Conservation (phyloP, 2,797 vertebrate species). For the Eupleurogrammus muticus region DNA sequence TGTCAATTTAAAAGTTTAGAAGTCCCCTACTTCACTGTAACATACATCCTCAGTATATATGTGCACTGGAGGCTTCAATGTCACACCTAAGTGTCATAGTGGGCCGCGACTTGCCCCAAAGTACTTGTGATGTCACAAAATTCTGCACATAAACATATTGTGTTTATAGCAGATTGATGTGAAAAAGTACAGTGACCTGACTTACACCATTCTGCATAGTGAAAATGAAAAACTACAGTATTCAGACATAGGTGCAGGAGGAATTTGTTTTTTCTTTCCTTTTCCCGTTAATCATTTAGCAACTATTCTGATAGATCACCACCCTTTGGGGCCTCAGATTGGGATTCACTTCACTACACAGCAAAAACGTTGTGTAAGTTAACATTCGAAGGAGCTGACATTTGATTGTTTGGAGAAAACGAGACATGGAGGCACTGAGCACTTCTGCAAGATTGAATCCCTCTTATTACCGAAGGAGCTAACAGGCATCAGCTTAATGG, state of each 20-base stretch:
- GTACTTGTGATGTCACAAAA: not conserved
- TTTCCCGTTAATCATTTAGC: not conserved
- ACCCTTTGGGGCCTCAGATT: not conserved
- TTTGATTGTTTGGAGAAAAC: slow-evolving; percentile 17
- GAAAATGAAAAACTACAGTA: not conserved
- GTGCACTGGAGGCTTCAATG: not conserved
- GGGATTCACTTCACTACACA: not conserved
- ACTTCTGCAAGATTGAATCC: not conserved
- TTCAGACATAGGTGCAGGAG: too few species aligned
- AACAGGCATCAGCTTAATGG: not conserved
- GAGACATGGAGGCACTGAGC: slow-evolving; percentile 9
- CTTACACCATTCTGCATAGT: too few species aligned
- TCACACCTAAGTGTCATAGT: not conserved
- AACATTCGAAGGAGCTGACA: not conserved
- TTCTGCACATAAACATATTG: not conserved
- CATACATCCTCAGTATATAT: not conserved
- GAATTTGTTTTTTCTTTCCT: not conserved
- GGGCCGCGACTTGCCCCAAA: not conserved
- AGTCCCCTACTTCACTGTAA: not conserved
- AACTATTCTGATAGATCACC: slow-evolving; percentile 7
- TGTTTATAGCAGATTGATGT: not conserved
- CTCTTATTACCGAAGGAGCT: not conserved
- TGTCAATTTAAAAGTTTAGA: not conserved
- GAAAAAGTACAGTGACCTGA: too few species aligned
- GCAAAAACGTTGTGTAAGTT: not conserved